Evolutionary conservation across 2,888 invertebrate genomes (phyloP), one percentile per base, ranked within the genome.

Genomic region (Agriotes lineatus): DNA sequence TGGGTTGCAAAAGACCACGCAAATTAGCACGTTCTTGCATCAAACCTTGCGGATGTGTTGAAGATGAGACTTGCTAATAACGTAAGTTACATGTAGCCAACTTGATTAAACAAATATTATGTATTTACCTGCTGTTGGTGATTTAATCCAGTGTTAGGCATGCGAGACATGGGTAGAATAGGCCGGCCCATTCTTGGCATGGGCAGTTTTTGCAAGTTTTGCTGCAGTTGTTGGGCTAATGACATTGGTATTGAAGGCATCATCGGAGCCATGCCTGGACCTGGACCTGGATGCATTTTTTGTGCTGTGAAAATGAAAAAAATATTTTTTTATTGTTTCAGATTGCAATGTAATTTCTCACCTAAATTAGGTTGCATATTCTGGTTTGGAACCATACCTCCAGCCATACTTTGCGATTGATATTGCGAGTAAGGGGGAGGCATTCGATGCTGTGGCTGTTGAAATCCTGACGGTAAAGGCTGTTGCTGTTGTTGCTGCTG

Each of bases 11-110:
- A n/a, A 85, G 77, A 48, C 84, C 83, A 3, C 85, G 76, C 42
- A 85, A 76, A 70, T 84, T 83, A 69, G 79, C 81, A 14, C 83
- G 77, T 67, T 83, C 83, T 22, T 81, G 81, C 75, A 83, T 75
- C 75, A 86, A 82, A 10, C 85, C 85, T 72, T 88, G 89, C 12
- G 90, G 90, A 84, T 90, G 90, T 9, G 89, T 88, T 0, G 88
- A 88, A 2, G 88, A 88, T 3, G 88, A 87, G 16, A 88, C 87
- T 84, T 87, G 82, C 60, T 67, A 72, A 52, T n/a, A 16, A 42
- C 7, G 42, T 42, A 42, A 16, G 42, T 42, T 14, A 16, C 42
- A 7, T 42, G n/a, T n/a, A n/a, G n/a, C n/a, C n/a, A n/a, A n/a
- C n/a, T n/a, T n/a, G n/a, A n/a, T n/a, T n/a, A n/a, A n/a, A n/a